These are phyloP conservation scores for Anastrepha obliqua DNA, from an alignment of 1,140 invertebrate species.

Conservation along the genomic window DNA sequence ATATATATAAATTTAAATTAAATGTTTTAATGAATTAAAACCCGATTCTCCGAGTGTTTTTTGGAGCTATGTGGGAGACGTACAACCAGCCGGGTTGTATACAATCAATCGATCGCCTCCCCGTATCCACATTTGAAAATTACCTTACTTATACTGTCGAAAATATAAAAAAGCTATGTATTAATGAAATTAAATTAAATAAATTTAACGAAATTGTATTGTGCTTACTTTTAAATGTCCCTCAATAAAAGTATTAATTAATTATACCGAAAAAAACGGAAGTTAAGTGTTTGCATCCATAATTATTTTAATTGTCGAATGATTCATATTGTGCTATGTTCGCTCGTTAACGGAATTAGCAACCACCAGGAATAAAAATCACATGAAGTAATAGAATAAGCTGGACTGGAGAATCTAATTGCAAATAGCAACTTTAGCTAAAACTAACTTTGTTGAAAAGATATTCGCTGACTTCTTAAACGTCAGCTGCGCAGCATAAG, in stretches of 20 bases:
- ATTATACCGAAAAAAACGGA: conserved; percentile 48
- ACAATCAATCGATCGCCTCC: background rate
- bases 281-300: background rate
- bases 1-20: conserved; percentile 62
- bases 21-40: conserved; percentile 33
- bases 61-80: conserved; percentile 1
- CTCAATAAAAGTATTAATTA: conserved; percentile 72
- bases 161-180: conserved; percentile 20
- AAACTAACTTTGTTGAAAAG: too few species aligned
- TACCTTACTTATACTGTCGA: conserved; percentile 41
- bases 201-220: conserved; percentile 57
- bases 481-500: too few species aligned
- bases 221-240: conserved; percentile 63
- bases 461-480: too few species aligned
- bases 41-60: background rate
- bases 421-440: too few species aligned
- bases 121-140: conserved; percentile 22
- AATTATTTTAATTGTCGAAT: background rate
- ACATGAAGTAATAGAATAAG: too few species aligned
- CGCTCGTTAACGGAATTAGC: too few species aligned
- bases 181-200: conserved; percentile 56
- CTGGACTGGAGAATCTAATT: too few species aligned
- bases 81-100: conserved; percentile 18
- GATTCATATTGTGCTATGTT: too few species aligned
- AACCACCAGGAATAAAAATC: too few species aligned